phyloP scores from a whole-genome alignment of 2,888 invertebrate genomes.

The Drosophila mettleri region DNA sequence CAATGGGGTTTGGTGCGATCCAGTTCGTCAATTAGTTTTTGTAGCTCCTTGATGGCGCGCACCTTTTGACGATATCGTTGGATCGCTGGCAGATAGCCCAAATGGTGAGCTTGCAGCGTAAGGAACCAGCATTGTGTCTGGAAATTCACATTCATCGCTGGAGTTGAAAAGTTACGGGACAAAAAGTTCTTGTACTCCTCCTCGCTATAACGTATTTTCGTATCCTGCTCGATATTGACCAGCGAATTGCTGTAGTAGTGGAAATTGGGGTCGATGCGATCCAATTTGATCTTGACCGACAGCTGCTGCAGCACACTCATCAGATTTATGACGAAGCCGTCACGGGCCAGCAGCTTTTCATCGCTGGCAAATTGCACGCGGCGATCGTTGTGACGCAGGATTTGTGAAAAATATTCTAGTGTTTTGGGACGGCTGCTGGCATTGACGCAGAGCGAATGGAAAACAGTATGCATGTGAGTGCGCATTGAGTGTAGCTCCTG shows the following conservation, averaged over 20 bases:
- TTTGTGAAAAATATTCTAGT: conserved; percentile 91
- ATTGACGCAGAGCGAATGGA: conserved; percentile 93
- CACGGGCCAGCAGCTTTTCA: conserved; percentile 93
- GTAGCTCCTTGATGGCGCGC: conserved; percentile 90
- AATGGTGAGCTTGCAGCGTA: conserved; percentile 96
- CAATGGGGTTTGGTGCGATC: conserved; percentile 93
- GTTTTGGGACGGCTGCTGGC: conserved; percentile 92
- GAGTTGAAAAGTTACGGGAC: conserved; percentile 65
- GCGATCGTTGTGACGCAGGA: conserved; percentile 93
- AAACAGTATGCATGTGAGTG: conserved; percentile 91
- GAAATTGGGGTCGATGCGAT: conserved; percentile 95
- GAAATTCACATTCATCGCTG: conserved; percentile 91
- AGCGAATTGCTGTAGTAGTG: conserved; percentile 93
- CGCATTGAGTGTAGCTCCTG: conserved; percentile 92
- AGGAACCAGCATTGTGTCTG: conserved; percentile 99
- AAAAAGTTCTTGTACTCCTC: conserved; percentile 88
- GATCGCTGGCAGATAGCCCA: conserved; percentile 94
- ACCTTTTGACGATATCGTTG: conserved; percentile 92
- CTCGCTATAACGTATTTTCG: conserved; percentile 92
- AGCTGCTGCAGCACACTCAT: conserved; percentile 95
- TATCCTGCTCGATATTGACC: conserved; percentile 91
- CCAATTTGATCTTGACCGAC: conserved; percentile 94
- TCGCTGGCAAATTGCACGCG: conserved; percentile 96
- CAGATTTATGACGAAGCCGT: conserved; percentile 98
- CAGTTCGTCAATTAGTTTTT: conserved; percentile 94